Percentiles rank a stretch among this genome's conserved stretches.
Evolutionary conservation across 30 jellyfish, hydroid and myxozoan genomes (phyloP).

Genomic region (Aurelia sp.): DNA sequence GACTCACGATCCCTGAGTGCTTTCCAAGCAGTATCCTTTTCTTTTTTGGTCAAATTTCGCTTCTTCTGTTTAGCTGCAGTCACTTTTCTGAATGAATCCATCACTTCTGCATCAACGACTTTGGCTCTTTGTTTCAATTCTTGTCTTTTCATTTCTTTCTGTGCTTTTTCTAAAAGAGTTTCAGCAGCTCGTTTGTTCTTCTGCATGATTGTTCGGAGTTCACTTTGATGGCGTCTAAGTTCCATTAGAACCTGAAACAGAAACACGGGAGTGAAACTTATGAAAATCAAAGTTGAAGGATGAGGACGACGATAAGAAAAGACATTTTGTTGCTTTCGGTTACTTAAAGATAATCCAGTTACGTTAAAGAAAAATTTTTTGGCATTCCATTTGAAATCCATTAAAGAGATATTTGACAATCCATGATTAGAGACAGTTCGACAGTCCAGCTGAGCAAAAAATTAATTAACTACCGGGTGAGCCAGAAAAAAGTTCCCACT

Average conservation of each 20-base stretch:
- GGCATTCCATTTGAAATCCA: no score
- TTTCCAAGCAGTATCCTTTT: slow-evolving; percentile 92
- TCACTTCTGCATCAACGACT: slow-evolving; percentile 91
- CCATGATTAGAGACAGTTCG: no score
- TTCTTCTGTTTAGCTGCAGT: slow-evolving; percentile 89
- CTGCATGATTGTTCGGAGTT: slow-evolving; percentile 75
- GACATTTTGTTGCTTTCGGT: no score
- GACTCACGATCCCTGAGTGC: slow-evolving; percentile 94
- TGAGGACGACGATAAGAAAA: no score
- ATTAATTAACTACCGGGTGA: no score
- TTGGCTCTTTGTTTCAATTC: slow-evolving; percentile 89
- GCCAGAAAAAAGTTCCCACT: no score
- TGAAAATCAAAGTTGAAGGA: neutral
- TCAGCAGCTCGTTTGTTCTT: slow-evolving; percentile 78
- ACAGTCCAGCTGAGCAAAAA: no score
- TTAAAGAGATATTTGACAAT: no score
- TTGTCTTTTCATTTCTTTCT: slow-evolving; percentile 87
- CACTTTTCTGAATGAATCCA: slow-evolving; percentile 84
- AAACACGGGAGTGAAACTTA: neutral
- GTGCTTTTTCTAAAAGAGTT: slow-evolving; percentile 67
- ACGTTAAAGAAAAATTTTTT: no score
- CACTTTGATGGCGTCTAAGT: slow-evolving; percentile 82
- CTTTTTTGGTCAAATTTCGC: slow-evolving; percentile 83
- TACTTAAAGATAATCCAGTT: no score
- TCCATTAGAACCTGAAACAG: slow-evolving; percentile 68